Percentiles rank a stretch among this genome's conserved stretches.
phyloP scores from a whole-genome alignment of 2,797 vertebrate genomes.

The Hydrophis major region DNA sequence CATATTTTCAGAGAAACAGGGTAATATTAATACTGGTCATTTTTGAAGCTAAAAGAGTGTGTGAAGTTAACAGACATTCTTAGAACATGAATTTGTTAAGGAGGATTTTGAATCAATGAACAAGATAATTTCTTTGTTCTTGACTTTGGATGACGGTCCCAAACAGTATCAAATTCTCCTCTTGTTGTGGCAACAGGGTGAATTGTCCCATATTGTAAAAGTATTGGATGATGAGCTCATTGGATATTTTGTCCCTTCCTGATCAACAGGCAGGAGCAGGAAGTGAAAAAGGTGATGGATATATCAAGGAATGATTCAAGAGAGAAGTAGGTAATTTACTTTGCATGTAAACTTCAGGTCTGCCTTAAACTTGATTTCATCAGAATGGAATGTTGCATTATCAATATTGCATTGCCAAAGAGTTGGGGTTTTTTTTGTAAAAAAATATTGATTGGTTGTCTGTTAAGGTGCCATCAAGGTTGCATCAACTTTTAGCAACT shows the following conservation, averaged over 20 bases:
- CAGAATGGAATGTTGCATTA: neutral
- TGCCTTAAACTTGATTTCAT: neutral
- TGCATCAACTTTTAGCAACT: neutral
- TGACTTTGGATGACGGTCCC: neutral
- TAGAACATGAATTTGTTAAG: neutral
- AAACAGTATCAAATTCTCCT: neutral
- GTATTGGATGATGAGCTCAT: neutral
- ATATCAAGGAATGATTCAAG: neutral
- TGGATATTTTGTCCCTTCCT: neutral
- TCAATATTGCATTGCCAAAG: neutral
- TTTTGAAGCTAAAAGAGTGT: neutral
- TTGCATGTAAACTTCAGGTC: neutral
- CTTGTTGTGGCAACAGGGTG: neutral
- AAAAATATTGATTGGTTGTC: neutral
- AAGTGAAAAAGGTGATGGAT: neutral
- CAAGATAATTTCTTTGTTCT: neutral
- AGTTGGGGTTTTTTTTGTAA: too few relatives aligned
- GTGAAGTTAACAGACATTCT: neutral
- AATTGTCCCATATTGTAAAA: neutral
- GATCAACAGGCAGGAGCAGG: neutral
- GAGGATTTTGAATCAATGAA: neutral
- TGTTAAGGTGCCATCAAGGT: neutral
- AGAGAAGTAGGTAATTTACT: neutral
- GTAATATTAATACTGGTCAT: neutral
- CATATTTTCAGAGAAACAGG: too few relatives aligned